Percentiles rank a stretch among this genome's conserved stretches.
phyloP scores from a whole-genome alignment of 2,113 vertebrate genomes.

The Microcebus jonahi region DNA sequence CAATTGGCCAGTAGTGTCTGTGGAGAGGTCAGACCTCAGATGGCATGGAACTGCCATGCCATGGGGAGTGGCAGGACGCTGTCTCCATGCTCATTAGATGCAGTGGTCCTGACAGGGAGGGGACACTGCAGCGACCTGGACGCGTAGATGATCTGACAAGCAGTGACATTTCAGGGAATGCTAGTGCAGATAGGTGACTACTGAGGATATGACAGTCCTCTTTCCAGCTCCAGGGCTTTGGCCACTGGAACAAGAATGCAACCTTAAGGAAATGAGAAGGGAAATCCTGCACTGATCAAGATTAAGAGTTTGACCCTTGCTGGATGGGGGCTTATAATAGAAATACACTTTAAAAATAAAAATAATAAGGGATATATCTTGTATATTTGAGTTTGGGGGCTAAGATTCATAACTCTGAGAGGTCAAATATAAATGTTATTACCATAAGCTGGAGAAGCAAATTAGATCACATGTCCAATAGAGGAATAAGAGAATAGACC shows the following conservation, averaged over 20 bases:
- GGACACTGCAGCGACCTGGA: neutral
- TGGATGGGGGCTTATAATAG: neutral
- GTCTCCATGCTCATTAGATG: neutral
- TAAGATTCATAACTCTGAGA: neutral
- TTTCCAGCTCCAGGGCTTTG: neutral
- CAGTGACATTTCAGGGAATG: neutral
- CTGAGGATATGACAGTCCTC: neutral
- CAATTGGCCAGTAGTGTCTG: neutral
- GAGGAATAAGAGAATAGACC: neutral
- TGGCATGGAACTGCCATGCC: too few species aligned
- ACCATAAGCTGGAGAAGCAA: neutral
- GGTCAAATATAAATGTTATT: neutral
- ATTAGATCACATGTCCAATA: neutral
- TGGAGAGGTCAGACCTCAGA: neutral
- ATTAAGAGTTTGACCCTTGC: neutral
- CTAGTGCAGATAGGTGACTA: neutral
- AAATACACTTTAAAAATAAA: neutral
- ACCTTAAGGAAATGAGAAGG: neutral
- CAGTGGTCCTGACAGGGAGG: neutral
- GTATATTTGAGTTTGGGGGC: neutral
- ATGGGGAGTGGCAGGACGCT: neutral
- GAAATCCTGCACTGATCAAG: neutral
- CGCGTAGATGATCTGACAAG: neutral
- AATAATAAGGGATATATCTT: neutral
- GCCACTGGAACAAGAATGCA: neutral